Conservation (phyloP, 2,888 invertebrate genomes). For the Volucella inflata region DNA sequence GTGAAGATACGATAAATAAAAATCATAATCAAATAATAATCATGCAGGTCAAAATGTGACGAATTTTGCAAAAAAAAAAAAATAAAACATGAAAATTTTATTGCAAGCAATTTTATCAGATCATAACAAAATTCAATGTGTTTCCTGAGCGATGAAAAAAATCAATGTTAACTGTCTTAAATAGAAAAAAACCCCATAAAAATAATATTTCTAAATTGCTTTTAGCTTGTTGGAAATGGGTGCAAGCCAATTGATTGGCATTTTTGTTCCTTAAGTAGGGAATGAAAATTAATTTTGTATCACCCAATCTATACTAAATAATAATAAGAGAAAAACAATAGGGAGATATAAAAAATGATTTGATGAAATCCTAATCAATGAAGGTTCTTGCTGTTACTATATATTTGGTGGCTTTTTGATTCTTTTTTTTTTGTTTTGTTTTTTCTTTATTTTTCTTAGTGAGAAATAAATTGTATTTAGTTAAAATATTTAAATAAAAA, state of each 20-base stretch:
- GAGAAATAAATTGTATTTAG: too few relatives aligned
- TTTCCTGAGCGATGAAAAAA: not conserved
- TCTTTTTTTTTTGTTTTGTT: not conserved
- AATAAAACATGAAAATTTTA: not conserved
- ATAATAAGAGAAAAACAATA: conserved; percentile 1
- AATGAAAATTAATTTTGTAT: conserved; percentile 39
- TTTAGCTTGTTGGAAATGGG: conserved; percentile 1
- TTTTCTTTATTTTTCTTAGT: too few relatives aligned
- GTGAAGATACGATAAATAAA: conserved; percentile 32
- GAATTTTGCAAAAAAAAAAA: conserved; percentile 11
- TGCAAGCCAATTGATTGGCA: conserved; percentile 4
- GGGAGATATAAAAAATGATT: conserved; percentile 28
- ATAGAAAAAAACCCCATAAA: not conserved
- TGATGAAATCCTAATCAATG: conserved; percentile 31
- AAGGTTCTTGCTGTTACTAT: conserved; percentile 42
- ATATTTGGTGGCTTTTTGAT: conserved; percentile 32
- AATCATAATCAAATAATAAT: not conserved
- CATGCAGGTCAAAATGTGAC: conserved; percentile 47
- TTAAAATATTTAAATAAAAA: not conserved
- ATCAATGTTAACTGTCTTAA: not conserved
- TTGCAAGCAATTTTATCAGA: conserved; percentile 22
- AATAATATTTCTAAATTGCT: not conserved
- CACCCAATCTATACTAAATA: conserved; percentile 23
- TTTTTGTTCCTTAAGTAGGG: conserved; percentile 13
- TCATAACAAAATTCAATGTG: not conserved